Evolutionary conservation across 2,797 vertebrate species (phyloP).

Genomic region (Myotis findleyi): DNA sequence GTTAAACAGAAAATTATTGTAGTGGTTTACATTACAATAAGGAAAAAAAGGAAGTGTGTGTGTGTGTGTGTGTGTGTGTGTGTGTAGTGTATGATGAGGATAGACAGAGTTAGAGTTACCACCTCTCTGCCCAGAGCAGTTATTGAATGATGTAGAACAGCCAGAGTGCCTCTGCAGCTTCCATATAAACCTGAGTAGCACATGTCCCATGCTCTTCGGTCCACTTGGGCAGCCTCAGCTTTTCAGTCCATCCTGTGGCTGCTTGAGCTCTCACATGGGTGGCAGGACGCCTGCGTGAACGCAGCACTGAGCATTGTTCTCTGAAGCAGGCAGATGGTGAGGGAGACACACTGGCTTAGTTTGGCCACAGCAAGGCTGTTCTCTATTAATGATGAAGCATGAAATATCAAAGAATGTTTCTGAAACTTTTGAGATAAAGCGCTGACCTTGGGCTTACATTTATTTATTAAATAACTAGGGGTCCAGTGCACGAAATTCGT

Average conservation of each 20-base stretch:
- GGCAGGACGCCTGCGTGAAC: background rate
- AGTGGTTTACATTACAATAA: background rate
- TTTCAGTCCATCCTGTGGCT: too few species aligned
- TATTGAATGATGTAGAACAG: background rate
- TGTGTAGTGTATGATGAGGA: background rate
- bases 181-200: background rate
- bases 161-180: background rate
- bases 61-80: background rate
- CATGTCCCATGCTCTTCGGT: background rate
- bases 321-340: background rate
- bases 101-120: background rate
- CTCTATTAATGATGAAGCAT: background rate
- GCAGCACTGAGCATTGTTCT: background rate
- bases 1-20: background rate
- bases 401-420: constrained; percentile 19
- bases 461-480: background rate
- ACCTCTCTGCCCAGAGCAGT: background rate
- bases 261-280: background rate
- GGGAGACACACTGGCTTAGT: background rate
- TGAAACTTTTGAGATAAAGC: constrained; percentile 1
- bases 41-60: background rate
- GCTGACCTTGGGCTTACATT: background rate
- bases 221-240: background rate
- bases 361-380: background rate
- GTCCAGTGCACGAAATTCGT: too few species aligned